Conservation (phyloP, 2,113 vertebrate species). For the Orthonyx spaldingii region DNA sequence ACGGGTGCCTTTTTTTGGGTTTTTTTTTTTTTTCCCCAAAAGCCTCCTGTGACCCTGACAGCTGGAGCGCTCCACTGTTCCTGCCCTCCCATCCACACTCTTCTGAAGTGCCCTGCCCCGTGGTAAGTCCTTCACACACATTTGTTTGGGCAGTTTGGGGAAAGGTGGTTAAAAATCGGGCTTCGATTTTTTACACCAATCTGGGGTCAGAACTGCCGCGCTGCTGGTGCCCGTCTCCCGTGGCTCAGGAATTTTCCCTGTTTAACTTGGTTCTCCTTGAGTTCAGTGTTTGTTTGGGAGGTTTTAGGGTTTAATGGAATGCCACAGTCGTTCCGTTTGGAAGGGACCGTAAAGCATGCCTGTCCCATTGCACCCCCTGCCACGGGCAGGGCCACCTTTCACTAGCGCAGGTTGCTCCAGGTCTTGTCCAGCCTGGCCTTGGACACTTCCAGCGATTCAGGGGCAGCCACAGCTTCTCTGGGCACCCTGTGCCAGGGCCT, state of each 20-base stretch:
- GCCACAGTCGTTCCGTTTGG: rapidly evolving
- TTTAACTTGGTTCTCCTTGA: rapidly evolving
- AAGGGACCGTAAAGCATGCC: too few relatives aligned
- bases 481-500: background rate
- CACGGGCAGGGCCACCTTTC: too few relatives aligned
- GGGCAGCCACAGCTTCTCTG: background rate
- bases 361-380: background rate
- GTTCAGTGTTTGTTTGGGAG: rapidly evolving
- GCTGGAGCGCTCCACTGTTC: rapidly evolving
- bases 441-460: background rate
- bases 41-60: rapidly evolving
- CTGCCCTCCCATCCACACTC: rapidly evolving
- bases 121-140: background rate
- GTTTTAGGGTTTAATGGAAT: background rate
- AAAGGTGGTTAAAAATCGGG: background rate
- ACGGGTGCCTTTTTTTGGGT: too few relatives aligned
- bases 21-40: background rate
- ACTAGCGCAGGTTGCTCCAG: rapidly evolving
- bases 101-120: background rate
- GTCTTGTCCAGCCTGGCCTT: rapidly evolving
- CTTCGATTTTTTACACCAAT: rapidly evolving
- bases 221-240: rapidly evolving
- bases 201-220: rapidly evolving
- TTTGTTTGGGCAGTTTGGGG: rapidly evolving
- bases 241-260: rapidly evolving